Base-by-base conservation (phyloP, 1,140 invertebrate genomes). In the Onthophagus taurus region DNA sequence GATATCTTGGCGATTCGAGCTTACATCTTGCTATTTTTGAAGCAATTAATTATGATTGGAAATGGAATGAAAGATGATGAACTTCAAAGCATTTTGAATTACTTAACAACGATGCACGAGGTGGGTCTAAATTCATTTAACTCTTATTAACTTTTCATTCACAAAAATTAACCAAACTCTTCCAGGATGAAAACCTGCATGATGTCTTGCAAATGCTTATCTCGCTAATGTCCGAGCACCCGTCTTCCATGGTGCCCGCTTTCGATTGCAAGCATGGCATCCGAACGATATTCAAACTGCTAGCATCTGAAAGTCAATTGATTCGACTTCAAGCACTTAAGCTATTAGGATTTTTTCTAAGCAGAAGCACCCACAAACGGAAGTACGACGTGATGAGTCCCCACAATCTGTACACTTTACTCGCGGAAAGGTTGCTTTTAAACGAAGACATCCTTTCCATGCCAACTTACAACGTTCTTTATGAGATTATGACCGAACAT, bases 311-410 rank as follows among this genome's bases (percentile, higher is more conserved):
- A 51, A 96, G 88, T 71, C 95, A 98, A 71, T 70, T 93, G 29
- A 95, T 99, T 55, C 74, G 95, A 52, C 75, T 99, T 29, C 92
- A 97, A 66, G 87, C 95, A 3, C 70, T 99, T 2, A 98, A 99
- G 69, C 70, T 99, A 9, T 70, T 99, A 9, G 86, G 92, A 38
- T 96, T 92, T 68, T 97, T 96, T 67, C 72, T 97, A 3, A 93
- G 90, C 60, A 76, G 91, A 48, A 94, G 90, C 59, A 97, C 93
- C 47, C 86, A 93, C 65, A 96, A 95, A 87, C 76, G 95, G 49
- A 98, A 99, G 69, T 96, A 95, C 64, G 94, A 97, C 66, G 90
- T 96, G 9, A 96, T 99, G 91, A 92, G 88, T 54, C 92, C 94
- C 3, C 84, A 96, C 68, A 99, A 99, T 75, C 74, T 99, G 52